phyloP scores from a whole-genome alignment of 1,140 invertebrate genomes.

The Hycleus cichorii region DNA sequence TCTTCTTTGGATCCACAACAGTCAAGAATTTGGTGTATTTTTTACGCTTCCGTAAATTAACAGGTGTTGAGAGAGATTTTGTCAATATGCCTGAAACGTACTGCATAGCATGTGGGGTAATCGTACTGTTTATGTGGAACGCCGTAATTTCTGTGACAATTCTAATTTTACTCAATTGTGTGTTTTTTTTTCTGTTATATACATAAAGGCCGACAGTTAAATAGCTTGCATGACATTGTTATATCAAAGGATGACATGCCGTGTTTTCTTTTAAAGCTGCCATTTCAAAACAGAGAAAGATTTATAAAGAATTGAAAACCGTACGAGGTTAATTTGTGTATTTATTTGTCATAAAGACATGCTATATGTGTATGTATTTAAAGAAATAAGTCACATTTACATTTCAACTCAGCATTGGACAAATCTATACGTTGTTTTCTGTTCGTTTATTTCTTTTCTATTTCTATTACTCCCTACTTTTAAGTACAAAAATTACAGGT shows the following conservation, averaged over 20 bases:
- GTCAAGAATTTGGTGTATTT: no score
- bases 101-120: background rate
- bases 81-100: no score
- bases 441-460: no score
- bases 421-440: no score
- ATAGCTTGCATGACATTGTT: no score
- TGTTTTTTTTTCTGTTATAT: background rate
- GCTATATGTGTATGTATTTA: slow-evolving; percentile 1
- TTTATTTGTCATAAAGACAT: slow-evolving; percentile 13
- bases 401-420: background rate
- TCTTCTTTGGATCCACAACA: no score
- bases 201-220: no score
- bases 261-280: background rate
- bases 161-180: slow-evolving; percentile 5
- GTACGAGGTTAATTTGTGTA: slow-evolving; percentile 14
- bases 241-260: no score
- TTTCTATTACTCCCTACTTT: background rate
- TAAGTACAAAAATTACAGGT: slow-evolving; percentile 11
- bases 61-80: no score
- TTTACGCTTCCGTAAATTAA: no score
- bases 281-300: slow-evolving; percentile 13
- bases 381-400: background rate
- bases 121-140: slow-evolving; percentile 5
- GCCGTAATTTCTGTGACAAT: slow-evolving; percentile 9
- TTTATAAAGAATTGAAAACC: slow-evolving; percentile 15